Conservation (phyloP, 2,888 invertebrate genomes). For the Torymus auratus region DNA sequence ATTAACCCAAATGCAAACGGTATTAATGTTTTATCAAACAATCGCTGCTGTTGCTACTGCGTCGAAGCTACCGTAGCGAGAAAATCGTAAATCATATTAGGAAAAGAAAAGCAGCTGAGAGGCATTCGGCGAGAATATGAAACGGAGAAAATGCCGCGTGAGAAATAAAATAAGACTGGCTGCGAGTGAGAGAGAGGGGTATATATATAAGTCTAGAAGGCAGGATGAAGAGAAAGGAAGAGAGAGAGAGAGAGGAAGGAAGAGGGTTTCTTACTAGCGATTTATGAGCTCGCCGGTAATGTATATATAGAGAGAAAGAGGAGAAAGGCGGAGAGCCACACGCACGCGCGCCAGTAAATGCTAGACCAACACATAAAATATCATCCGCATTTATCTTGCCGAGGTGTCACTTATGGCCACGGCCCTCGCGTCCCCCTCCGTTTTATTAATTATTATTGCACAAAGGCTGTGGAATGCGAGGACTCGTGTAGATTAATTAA, state of each 20-base stretch:
- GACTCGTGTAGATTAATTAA: slow-evolving; percentile 28
- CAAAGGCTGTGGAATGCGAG: background rate
- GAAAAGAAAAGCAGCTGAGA: no score
- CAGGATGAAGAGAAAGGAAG: background rate
- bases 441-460: slow-evolving; percentile 43
- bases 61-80: background rate
- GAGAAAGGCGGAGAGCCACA: background rate
- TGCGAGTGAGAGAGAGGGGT: no score
- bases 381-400: slow-evolving; percentile 40
- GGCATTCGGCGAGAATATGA: no score
- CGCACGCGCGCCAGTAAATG: background rate
- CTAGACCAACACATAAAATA: slow-evolving; percentile 44
- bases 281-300: slow-evolving; percentile 35
- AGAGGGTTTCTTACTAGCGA: slow-evolving; percentile 22
- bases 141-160: no score
- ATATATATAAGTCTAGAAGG: background rate
- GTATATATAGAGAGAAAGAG: slow-evolving; percentile 3
- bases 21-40: slow-evolving; percentile 1
- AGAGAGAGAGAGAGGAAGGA: background rate
- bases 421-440: background rate
- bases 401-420: slow-evolving; percentile 28
- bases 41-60: background rate
- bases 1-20: background rate
- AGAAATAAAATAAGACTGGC: no score
- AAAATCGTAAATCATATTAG: no score